A percentile compares a stretch with the other conserved stretches of the same genome.
phyloP scores from a whole-genome alignment of 2,797 vertebrate species.

The Callimico goeldii region DNA sequence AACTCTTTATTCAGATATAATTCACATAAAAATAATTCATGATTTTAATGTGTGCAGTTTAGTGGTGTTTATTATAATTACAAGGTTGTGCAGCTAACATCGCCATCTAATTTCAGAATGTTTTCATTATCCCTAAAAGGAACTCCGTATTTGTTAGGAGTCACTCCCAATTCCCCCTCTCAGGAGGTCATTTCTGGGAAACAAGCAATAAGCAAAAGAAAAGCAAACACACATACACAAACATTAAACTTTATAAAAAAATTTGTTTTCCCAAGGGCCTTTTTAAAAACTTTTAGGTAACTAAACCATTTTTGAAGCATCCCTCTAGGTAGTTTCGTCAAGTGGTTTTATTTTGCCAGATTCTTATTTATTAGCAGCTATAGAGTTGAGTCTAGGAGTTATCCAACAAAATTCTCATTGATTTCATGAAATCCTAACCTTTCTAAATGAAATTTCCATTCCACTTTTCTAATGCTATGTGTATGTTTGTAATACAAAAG shows the following conservation, averaged over 20 bases:
- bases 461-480: background rate
- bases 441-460: constrained; percentile 10
- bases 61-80: background rate
- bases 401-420: background rate
- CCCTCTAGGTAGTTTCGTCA: background rate
- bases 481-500: background rate
- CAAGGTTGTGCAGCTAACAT: background rate
- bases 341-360: background rate
- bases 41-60: background rate
- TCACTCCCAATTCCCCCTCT: rapidly evolving
- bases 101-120: background rate
- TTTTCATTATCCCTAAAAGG: background rate
- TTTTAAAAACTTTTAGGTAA: background rate
- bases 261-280: background rate
- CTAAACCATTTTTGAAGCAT: background rate
- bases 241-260: background rate
- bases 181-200: background rate
- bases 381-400: background rate
- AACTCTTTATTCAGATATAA: background rate
- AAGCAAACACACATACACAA: background rate
- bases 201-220: background rate
- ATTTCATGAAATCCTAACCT: background rate
- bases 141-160: background rate
- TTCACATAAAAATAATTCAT: background rate
- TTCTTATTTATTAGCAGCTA: background rate